phyloP scores from a whole-genome alignment of 2,888 invertebrate genomes.

The Eulithis prunata region DNA sequence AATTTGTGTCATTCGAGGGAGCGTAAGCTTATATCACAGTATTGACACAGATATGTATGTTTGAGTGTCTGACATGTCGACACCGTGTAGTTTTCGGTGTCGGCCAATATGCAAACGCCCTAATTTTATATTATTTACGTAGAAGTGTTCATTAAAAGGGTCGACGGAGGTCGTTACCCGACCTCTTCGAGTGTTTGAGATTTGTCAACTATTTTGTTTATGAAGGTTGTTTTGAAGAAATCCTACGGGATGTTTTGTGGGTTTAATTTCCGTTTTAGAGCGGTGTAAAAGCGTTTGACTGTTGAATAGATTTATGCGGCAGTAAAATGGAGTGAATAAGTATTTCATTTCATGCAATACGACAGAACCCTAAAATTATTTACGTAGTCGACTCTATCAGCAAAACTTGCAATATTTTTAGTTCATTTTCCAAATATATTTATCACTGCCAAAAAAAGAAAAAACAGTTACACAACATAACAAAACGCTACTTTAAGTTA shows the following conservation, averaged over 20 bases:
- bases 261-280: conserved; percentile 24
- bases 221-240: conserved; percentile 26
- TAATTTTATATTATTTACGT: conserved; percentile 26
- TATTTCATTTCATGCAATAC: background rate
- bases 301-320: conserved; percentile 7
- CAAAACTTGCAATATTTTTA: no score
- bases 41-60: no score
- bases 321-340: conserved; percentile 2
- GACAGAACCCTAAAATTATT: no score
- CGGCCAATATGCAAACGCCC: background rate
- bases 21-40: no score
- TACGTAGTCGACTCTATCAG: no score
- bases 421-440: no score
- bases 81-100: no score
- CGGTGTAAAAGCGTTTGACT: conserved; percentile 11
- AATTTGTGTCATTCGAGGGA: no score
- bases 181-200: conserved; percentile 41
- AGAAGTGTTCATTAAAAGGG: conserved; percentile 46
- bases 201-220: conserved; percentile 38
- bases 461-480: no score
- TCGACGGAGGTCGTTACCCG: conserved; percentile 38
- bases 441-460: no score
- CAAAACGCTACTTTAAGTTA: no score
- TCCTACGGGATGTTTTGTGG: conserved; percentile 18
- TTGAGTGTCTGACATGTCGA: no score